Base-by-base conservation (phyloP, 2,888 invertebrate species). In the Scaptomyza tumidula region DNA sequence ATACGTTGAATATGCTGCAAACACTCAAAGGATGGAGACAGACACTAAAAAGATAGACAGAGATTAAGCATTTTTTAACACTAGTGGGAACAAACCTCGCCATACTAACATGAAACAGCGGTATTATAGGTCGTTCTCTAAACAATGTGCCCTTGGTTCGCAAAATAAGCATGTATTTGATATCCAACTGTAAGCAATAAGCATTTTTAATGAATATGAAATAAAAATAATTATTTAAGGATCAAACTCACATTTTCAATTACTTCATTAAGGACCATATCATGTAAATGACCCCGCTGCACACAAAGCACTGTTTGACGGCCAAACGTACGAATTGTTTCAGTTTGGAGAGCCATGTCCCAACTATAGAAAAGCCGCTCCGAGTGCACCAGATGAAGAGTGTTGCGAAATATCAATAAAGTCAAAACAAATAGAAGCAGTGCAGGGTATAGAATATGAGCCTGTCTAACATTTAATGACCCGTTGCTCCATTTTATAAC, bases 181-280 rank as follows among this genome's bases (percentile, higher is more conserved):
- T 89, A 63, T 91, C 89, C 60, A 93, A 80, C 93, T 93, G 65
- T 33, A 86, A 87, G 31, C 11, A 1, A 35, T 7, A 6, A 10
- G 16, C 4, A 10, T 41, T 16, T 19, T 59, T 19, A 67, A 41
- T 65, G 45, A 41, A 52, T 14, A 39, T 39, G 3, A 1, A 37
- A 13, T 4, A 11, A 11, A 24, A n/a, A 11, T 13, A 41, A n/a
- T 9, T 9, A 4, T 19, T 10, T 9, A 9, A 10, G 7, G 13
- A 13, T 1, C 10, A 10, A 33, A 73, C 88, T 67, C 83, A 93
- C 93, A 88, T 92, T 86, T 50, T 91, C 91, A 27, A 93, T 90
- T 1, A 93, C 93, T 89, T 93, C 93, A 61, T 93, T 93, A 11
- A 93, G 91, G 1, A 93, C 91, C 13, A 93, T 74, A 66, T 93